These are phyloP conservation scores for Drosophila guanche DNA, from an alignment of 1,140 invertebrate species.

Conservation along the genomic window DNA sequence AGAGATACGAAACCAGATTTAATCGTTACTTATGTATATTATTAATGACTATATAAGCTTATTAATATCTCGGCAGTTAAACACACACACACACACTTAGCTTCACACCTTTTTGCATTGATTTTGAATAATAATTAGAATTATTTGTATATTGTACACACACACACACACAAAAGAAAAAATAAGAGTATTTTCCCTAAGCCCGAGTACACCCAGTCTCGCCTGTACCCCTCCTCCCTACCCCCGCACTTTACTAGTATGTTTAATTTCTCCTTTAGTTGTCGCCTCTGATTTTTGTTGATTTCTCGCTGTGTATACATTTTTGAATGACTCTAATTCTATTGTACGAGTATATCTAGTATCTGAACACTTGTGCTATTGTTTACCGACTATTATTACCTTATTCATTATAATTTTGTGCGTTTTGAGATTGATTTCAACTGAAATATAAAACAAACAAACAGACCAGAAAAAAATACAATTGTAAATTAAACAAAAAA, in stretches of 20 bases:
- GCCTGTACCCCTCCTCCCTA: background rate
- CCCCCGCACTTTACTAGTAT: constrained; percentile 29
- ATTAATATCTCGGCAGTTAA: constrained; percentile 68
- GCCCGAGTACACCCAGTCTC: background rate
- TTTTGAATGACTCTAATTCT: constrained; percentile 50
- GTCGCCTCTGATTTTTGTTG: constrained; percentile 34
- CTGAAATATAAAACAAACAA: constrained; percentile 53
- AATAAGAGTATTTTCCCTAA: constrained; percentile 44
- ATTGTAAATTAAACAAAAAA: constrained; percentile 66
- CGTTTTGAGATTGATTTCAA: constrained; percentile 77
- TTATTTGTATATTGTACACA: constrained; percentile 52
- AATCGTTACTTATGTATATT: constrained; percentile 80
- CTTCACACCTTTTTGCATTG: constrained; percentile 49
- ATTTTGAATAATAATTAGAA: constrained; percentile 56
- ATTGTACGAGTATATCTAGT: constrained; percentile 44
- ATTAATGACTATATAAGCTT: constrained; percentile 76
- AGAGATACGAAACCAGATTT: constrained; percentile 59
- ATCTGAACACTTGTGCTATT: constrained; percentile 67
- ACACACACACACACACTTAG: constrained; percentile 45
- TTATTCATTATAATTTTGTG: constrained; percentile 71
- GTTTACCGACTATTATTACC: constrained; percentile 48
- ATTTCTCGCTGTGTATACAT: constrained; percentile 36
- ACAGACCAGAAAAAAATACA: constrained; percentile 49
- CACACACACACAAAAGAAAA: background rate
- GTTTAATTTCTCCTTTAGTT: constrained; percentile 15